A percentile compares a stretch with the other conserved stretches of the same genome.
Conservation (phyloP, 2,888 invertebrate genomes). For the Synanthedon vespiformis region DNA sequence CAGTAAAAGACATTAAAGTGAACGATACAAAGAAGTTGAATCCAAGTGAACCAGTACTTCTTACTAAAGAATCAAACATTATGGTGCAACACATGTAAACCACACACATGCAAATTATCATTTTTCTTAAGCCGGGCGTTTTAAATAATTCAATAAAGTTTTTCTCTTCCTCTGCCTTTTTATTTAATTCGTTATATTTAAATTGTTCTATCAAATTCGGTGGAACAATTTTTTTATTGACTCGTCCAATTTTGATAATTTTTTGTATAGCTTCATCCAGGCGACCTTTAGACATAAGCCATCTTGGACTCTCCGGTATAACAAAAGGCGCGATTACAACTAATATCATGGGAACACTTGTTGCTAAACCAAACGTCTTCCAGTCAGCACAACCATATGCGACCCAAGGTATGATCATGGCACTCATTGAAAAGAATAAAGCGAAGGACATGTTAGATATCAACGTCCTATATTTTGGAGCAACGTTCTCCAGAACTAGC, state of each 20-base stretch:
- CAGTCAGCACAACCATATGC: slow-evolving; percentile 7
- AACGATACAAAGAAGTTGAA: slow-evolving; percentile 8
- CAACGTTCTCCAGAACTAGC: slow-evolving; percentile 7
- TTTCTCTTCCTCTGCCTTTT: slow-evolving; percentile 1
- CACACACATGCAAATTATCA: slow-evolving; percentile 4
- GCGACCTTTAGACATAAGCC: slow-evolving; percentile 37
- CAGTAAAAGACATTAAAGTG: slow-evolving; percentile 6
- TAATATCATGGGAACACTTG: slow-evolving; percentile 14
- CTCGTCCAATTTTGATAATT: slow-evolving; percentile 1
- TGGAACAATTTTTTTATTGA: slow-evolving; percentile 6
- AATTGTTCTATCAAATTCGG: slow-evolving; percentile 5
- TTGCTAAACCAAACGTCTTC: slow-evolving; percentile 5
- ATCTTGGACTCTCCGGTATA: slow-evolving; percentile 41
- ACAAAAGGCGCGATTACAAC: slow-evolving; percentile 30
- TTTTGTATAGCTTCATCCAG: slow-evolving; percentile 10
- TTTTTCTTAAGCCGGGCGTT: slow-evolving; percentile 3
- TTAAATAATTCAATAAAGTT: slow-evolving; percentile 4
- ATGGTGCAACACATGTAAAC: slow-evolving; percentile 5
- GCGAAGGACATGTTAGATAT: slow-evolving; percentile 7
- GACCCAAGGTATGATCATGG: slow-evolving; percentile 7
- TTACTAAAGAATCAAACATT: slow-evolving; percentile 6
- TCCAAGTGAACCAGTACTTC: slow-evolving; percentile 4
- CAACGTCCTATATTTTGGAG: slow-evolving; percentile 8
- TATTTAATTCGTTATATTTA: neutral
- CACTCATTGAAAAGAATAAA: slow-evolving; percentile 4